Evolutionary conservation across 2,888 invertebrate species (phyloP).

Genomic region (Ametastegia equiseti): DNA sequence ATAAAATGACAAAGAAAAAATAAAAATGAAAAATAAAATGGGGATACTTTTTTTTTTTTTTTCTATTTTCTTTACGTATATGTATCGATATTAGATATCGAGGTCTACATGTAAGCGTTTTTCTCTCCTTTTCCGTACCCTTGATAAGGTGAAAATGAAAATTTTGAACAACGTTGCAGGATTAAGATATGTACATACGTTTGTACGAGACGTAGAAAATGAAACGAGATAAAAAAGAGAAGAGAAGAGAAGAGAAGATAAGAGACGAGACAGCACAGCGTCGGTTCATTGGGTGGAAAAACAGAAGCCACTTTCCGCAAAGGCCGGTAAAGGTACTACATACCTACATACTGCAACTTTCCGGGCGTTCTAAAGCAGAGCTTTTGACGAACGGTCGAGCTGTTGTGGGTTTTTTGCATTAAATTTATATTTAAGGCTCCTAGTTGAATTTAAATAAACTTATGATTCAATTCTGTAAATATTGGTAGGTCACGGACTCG

Average conservation of each 20-base stretch:
- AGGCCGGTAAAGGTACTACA: too few species aligned
- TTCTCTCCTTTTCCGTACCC: not conserved
- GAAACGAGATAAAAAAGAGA: not conserved
- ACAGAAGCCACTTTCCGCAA: not conserved
- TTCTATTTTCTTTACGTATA: too few species aligned
- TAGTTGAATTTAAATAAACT: too few species aligned
- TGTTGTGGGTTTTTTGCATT: too few species aligned
- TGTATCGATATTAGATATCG: not conserved
- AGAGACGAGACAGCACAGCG: conserved; percentile 16
- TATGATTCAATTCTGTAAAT: too few species aligned
- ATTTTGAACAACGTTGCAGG: conserved; percentile 17
- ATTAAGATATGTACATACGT: conserved; percentile 20
- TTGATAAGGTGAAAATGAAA: conserved; percentile 40
- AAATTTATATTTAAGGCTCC: too few species aligned
- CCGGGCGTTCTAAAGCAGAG: too few species aligned
- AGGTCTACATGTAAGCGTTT: not conserved
- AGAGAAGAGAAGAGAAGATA: not conserved
- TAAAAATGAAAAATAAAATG: not conserved
- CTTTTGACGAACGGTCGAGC: too few species aligned
- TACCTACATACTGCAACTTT: too few species aligned
- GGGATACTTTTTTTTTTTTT: too few species aligned
- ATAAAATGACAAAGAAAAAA: not conserved
- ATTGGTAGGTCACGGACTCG: too few species aligned
- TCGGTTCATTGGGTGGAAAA: not conserved
- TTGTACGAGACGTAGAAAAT: not conserved